Percentiles rank a stretch among this genome's conserved stretches.
Evolutionary conservation across 2,888 invertebrate genomes (phyloP).

Genomic region (Timandra comae): DNA sequence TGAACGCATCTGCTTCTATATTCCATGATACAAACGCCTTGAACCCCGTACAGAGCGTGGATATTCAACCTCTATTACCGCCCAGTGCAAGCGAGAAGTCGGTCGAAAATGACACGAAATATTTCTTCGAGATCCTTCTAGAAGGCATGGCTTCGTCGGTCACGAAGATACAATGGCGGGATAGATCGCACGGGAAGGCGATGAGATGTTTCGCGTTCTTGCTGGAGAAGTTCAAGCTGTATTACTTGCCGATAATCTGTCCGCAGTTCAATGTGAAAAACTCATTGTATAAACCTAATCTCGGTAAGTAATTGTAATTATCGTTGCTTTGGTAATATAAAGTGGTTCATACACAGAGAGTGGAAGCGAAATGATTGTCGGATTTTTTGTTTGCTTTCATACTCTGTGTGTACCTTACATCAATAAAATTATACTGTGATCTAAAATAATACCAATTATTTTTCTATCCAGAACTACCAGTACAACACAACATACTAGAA

Average conservation of each 20-base stretch:
- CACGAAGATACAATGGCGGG: slow-evolving; percentile 93
- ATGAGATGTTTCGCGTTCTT: slow-evolving; percentile 92
- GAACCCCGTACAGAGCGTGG: slow-evolving; percentile 86
- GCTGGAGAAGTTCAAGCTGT: slow-evolving; percentile 92
- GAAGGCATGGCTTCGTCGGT: slow-evolving; percentile 95
- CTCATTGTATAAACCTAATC: slow-evolving; percentile 88
- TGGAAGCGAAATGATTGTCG: too few relatives aligned
- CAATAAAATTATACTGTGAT: too few relatives aligned
- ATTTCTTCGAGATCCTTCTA: slow-evolving; percentile 91
- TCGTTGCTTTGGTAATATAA: too few relatives aligned
- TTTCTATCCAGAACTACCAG: slow-evolving; percentile 81
- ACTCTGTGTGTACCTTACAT: too few relatives aligned
- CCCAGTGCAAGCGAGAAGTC: slow-evolving; percentile 90
- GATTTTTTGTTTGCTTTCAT: too few relatives aligned
- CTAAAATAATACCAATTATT: too few relatives aligned
- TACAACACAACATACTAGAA: slow-evolving; percentile 83
- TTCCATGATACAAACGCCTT: slow-evolving; percentile 84
- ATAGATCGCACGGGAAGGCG: slow-evolving; percentile 86
- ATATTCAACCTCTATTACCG: slow-evolving; percentile 87
- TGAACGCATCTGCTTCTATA: slow-evolving; percentile 77
- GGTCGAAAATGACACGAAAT: slow-evolving; percentile 89
- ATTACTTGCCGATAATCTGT: slow-evolving; percentile 93
- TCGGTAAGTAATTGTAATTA: slow-evolving; percentile 81
- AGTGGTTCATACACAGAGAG: too few relatives aligned
- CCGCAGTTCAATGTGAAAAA: slow-evolving; percentile 88